Evolutionary conservation across 2,113 vertebrate species (phyloP).

Genomic region (Nanger granti): DNA sequence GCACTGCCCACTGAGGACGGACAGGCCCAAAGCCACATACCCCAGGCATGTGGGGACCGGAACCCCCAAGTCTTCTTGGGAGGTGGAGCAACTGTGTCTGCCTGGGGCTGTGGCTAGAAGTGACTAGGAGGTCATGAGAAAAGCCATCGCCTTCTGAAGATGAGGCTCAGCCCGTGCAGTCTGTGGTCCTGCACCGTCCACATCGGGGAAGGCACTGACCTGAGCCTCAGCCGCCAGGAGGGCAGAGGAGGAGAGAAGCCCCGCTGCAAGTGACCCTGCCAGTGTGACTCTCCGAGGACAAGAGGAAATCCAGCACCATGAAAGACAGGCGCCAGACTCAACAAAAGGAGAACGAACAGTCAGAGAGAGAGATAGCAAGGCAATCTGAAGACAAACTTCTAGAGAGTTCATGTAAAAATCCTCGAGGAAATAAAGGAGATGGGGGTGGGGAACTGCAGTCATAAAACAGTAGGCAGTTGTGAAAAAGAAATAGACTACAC

Average conservation of each 20-base stretch:
- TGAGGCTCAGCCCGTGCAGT: neutral
- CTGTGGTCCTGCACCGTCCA: neutral
- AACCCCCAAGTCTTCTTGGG: neutral
- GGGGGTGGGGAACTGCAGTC: neutral
- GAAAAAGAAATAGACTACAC: neutral
- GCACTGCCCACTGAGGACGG: neutral
- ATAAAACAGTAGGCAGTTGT: neutral
- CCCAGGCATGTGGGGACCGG: neutral
- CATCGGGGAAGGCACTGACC: neutral
- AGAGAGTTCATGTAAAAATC: neutral
- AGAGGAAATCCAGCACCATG: neutral
- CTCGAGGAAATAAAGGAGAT: neutral
- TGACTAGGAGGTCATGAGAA: accelerated
- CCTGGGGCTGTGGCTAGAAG: neutral
- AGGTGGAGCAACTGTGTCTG: neutral
- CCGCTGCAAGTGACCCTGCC: neutral
- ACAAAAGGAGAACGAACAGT: neutral
- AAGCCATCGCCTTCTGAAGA: neutral
- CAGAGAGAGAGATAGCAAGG: neutral
- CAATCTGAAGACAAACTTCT: neutral
- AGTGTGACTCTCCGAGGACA: neutral
- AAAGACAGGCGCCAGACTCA: neutral
- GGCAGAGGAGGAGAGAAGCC: neutral
- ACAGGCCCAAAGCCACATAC: neutral
- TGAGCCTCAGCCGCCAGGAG: neutral